phyloP scores from a whole-genome alignment of 1,140 invertebrate genomes.

The Hycleus cichorii region DNA sequence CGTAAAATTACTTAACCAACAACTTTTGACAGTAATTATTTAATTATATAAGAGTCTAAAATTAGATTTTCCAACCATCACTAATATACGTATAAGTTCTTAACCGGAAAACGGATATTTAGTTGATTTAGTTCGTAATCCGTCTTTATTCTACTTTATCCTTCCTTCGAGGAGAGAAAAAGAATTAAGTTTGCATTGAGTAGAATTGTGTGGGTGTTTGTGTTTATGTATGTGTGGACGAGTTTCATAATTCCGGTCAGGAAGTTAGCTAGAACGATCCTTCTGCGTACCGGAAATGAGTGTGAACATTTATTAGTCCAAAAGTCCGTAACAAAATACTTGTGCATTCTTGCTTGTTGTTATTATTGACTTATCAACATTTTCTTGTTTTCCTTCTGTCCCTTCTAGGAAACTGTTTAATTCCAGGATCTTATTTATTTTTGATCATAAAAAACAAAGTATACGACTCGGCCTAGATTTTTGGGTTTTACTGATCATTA shows the following conservation, averaged over 20 bases:
- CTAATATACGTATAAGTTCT: no score
- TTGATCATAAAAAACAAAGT: not conserved
- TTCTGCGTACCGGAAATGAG: constrained; percentile 7
- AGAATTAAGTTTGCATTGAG: no score
- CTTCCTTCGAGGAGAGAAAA: no score
- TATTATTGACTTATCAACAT: not conserved
- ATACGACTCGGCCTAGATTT: not conserved
- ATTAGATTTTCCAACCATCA: no score
- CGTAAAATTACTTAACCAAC: no score
- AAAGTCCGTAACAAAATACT: not conserved
- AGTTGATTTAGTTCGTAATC: no score
- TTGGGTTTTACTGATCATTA: not conserved
- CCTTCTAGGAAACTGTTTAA: no score
- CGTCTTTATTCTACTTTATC: no score
- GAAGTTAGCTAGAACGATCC: constrained; percentile 8
- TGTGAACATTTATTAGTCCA: constrained; percentile 9
- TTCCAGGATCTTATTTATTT: not conserved
- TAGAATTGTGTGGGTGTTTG: no score
- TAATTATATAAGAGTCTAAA: no score
- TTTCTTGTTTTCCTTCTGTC: not conserved
- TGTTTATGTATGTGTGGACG: not conserved
- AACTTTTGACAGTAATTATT: no score
- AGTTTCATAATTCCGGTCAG: constrained; percentile 12
- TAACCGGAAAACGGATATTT: no score
- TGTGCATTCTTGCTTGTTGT: not conserved